phyloP scores from a whole-genome alignment of 2,888 invertebrate genomes.

The Conchocele bisecta region DNA sequence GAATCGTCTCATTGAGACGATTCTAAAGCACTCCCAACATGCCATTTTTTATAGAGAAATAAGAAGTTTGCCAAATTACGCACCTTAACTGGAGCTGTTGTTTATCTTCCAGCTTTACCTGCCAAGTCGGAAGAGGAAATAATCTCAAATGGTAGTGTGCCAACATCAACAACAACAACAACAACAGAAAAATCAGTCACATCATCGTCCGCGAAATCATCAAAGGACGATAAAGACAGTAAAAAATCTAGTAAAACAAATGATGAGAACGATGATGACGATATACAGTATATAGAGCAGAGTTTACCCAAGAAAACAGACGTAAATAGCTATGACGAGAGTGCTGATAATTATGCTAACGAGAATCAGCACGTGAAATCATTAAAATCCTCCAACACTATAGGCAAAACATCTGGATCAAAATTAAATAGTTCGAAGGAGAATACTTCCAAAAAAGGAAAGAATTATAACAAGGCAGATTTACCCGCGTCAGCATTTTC shows the following conservation, averaged over 20 bases:
- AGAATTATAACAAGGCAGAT: constrained; percentile 74
- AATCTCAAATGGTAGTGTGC: constrained; percentile 81
- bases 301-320: constrained; percentile 74
- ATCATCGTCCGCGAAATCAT: constrained; percentile 3
- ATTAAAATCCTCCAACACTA: constrained; percentile 72
- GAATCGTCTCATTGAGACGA: no score
- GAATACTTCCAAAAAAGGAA: constrained; percentile 72
- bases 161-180: constrained; percentile 45
- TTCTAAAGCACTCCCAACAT: no score
- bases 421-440: constrained; percentile 78
- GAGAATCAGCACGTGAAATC: constrained; percentile 77
- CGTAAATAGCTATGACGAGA: constrained; percentile 79
- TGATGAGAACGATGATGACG: constrained; percentile 76
- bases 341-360: constrained; percentile 74
- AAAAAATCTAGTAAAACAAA: constrained; percentile 62
- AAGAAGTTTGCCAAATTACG: no score
- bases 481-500: constrained; percentile 72
- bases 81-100: no score
- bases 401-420: constrained; percentile 68
- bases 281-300: constrained; percentile 79
- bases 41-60: no score
- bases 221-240: constrained; percentile 57
- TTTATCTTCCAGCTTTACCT: constrained; percentile 76
- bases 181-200: constrained; percentile 41
- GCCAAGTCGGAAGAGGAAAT: constrained; percentile 82